Conservation (phyloP, 2,797 vertebrate species). For the Erithacus rubecula region DNA sequence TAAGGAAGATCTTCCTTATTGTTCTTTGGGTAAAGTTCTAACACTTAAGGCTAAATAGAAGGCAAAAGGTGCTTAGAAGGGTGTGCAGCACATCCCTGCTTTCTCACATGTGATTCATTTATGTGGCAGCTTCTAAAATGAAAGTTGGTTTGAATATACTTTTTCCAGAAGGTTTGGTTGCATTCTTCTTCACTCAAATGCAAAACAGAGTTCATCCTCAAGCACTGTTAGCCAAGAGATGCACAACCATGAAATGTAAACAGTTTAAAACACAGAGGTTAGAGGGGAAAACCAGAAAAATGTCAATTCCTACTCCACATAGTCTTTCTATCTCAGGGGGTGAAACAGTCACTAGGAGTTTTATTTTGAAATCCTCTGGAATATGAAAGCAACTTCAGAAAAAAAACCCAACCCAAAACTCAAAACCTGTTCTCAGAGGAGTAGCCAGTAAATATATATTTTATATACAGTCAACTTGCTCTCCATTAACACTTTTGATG, state of each 20-base stretch:
- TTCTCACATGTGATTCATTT: neutral
- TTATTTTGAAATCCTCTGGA: constrained; percentile 27
- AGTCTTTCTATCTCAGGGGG: neutral
- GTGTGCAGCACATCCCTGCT: neutral
- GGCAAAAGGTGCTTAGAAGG: neutral
- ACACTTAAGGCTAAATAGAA: neutral
- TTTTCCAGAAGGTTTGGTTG: neutral
- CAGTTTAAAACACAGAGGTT: neutral
- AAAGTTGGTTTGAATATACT: neutral
- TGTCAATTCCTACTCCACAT: neutral
- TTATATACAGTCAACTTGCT: neutral
- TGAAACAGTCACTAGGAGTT: neutral
- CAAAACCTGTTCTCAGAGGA: constrained; percentile 16
- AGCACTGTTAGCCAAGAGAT: neutral
- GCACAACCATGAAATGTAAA: neutral
- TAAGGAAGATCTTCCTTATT: neutral
- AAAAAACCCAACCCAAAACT: neutral
- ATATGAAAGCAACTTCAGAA: neutral
- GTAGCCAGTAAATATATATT: constrained; percentile 1
- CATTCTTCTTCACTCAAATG: constrained; percentile 2
- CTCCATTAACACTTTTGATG: constrained; percentile 48
- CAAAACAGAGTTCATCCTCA: constrained; percentile 1
- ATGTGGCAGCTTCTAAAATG: neutral
- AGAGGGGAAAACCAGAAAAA: neutral
- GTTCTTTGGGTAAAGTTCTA: neutral